Percentiles rank a stretch among this genome's conserved stretches.
Conservation (phyloP, 2,888 invertebrate genomes). For the Pelosia muscerda region DNA sequence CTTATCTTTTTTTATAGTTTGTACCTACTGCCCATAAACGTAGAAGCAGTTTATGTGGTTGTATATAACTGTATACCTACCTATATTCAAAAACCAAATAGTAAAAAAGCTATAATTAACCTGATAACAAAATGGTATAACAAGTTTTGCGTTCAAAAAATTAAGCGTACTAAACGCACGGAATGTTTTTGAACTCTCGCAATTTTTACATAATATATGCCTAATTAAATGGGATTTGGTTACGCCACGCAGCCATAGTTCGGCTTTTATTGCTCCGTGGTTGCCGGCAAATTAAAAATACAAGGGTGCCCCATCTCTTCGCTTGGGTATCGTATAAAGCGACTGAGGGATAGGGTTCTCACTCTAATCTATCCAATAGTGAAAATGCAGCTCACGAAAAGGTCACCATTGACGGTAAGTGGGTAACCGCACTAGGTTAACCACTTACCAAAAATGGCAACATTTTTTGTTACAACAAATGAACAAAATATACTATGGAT, state of each 20-base stretch:
- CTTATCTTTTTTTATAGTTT: not conserved
- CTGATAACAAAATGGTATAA: not conserved
- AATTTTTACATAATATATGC: not conserved
- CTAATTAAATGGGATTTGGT: not conserved
- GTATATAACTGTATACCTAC: not conserved
- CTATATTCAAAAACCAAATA: not conserved
- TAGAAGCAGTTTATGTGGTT: not conserved
- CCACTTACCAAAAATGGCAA: too few relatives aligned
- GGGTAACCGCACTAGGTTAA: too few relatives aligned
- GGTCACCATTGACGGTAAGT: too few relatives aligned
- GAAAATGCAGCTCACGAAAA: not conserved
- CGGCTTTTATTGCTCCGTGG: not conserved
- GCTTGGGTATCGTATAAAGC: not conserved
- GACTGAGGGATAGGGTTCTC: not conserved
- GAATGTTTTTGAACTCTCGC: conserved; percentile 1
- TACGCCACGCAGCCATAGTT: not conserved
- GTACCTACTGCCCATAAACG: not conserved
- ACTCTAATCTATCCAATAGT: not conserved
- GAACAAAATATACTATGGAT: too few relatives aligned
- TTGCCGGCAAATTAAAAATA: not conserved
- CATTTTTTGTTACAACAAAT: too few relatives aligned
- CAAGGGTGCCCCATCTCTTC: not conserved
- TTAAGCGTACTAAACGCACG: not conserved
- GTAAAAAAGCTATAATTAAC: not conserved
- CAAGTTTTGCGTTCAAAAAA: not conserved